Evolutionary conservation across 2,888 invertebrate genomes (phyloP).

Genomic region (Pteria penguin): DNA sequence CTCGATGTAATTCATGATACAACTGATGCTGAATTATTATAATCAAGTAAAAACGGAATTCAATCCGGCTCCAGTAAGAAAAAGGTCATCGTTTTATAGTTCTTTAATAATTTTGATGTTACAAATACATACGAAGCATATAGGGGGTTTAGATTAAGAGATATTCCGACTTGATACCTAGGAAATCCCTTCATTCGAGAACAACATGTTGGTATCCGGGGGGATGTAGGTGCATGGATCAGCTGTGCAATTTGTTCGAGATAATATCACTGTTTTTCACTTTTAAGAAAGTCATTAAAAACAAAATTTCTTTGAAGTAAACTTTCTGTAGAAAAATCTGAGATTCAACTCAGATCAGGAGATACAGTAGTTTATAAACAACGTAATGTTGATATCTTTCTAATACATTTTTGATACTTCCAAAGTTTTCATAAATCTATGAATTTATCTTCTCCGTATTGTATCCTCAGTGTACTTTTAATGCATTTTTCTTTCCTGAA

Average conservation of each 20-base stretch:
- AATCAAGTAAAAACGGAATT: not conserved
- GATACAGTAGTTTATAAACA: too few relatives aligned
- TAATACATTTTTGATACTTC: too few relatives aligned
- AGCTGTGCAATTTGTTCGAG: not conserved
- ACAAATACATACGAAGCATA: too few relatives aligned
- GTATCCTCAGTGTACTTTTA: too few relatives aligned
- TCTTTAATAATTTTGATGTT: too few relatives aligned
- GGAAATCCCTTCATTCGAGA: not conserved
- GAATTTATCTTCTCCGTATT: too few relatives aligned
- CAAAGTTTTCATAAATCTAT: too few relatives aligned
- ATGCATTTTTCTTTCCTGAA: too few relatives aligned
- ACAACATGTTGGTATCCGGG: not conserved
- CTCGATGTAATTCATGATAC: slow-evolving; percentile 7
- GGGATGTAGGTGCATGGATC: not conserved
- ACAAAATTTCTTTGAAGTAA: not conserved
- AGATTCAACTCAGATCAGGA: not conserved
- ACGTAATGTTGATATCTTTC: too few relatives aligned
- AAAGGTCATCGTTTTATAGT: not conserved
- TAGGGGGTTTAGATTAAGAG: too few relatives aligned
- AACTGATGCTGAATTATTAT: not conserved
- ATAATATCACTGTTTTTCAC: not conserved
- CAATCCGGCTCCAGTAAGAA: not conserved
- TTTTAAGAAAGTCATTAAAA: not conserved
- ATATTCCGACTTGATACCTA: not conserved
- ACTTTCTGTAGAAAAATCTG: not conserved